Base-by-base conservation (phyloP, 2,888 invertebrate species). In the Ephialtes manifestator region DNA sequence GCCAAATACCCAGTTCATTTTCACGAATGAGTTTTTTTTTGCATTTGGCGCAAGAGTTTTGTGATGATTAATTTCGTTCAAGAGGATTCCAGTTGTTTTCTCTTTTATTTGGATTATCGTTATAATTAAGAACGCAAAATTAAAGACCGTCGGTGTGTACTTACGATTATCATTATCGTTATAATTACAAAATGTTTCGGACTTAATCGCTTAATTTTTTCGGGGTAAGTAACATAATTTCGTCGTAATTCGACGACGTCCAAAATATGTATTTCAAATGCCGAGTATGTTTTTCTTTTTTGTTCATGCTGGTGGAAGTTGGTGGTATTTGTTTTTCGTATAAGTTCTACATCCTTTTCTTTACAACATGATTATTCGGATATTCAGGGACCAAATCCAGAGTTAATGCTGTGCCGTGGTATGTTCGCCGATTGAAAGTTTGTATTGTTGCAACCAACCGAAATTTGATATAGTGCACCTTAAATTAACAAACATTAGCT, bases 101-200 rank as follows among this genome's bases (percentile, higher is more conserved):
- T 65, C 74, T 78, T 86, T 85, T 87, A 72, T 88, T 65, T 85
- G 86, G 79, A 86, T 88, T 86, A 83, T 81, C 80, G 84, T 86
- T 86, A 86, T 84, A 87, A 86, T 83, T 80, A 88, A 87, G 83
- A 86, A 88, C 82, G 72, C 71, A 89, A 67, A 90, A 87, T 87
- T 39, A 84, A 89, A 81, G 81, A 86, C 80, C 67, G 84, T 87
- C 77, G 76, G 76, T 77, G 76, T 77, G 74, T 82, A 60, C 83
- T 86, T 86, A 88, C 77, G 74, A 82, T 86, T 78, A 82, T 39
- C 39, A 70, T 82, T 81, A 83, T 83, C 72, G 81, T 87, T 83
- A 84, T 88, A 86, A 86, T 89, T 89, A 89, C 88, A 88, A 88
- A 87, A 86, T 80, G 78, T 75, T 79, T 85, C 79, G 84, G 83